Base-by-base conservation (phyloP, 2,888 invertebrate genomes). In the Phytoseiulus persimilis region DNA sequence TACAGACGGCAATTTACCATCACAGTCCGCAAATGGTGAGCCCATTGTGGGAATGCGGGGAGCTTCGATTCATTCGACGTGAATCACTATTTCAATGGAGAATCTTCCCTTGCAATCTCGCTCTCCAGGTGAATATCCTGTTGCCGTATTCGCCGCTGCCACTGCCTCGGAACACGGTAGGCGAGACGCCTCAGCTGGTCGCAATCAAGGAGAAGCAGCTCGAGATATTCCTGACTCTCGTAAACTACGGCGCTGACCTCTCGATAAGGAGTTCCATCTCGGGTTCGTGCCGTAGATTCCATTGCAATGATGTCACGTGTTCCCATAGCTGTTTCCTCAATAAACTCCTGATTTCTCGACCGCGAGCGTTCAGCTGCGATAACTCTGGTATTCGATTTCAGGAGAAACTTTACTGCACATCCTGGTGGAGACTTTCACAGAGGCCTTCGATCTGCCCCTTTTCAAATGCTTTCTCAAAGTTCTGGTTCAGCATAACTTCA, bases 121-220 rank as follows among this genome's bases (percentile, higher is more conserved):
- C 84, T 31, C 31, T 84, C 87, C 33, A 87, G 87, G 87, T 87
- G 14, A 87, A 87, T 28, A 45, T 45, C 14, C 31, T 87, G 39
- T 45, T 87, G n/a, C 87, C 87, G 5, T 87, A 87, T 45, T 31
- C 45, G 5, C 87, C 87, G 2, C n/a, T 87, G 45, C 87, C 87
- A 0, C 31, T 87, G 11, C 39, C 87, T n/a, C 18, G 87, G 6
- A 87, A 87, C n/a, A 39, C 33, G 28, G 87, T 87, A 23, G 87
- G 87, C n/a, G 87, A 87, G n/a, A 87, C 87, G 28, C 87, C 87
- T 33, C 87, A 87, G n/a, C n/a, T 87, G 87, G 45, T 87, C 23
- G 87, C 87, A 32, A 45, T 87, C n/a, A 87, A 45, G 23, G 87
- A 87, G 33, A 87, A 87, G 33, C 87, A 87, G 45, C 23, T 87